Evolutionary conservation across 2,888 invertebrate genomes (phyloP), one percentile per base, ranked within the genome.

Genomic region (Euplexia lucipara): DNA sequence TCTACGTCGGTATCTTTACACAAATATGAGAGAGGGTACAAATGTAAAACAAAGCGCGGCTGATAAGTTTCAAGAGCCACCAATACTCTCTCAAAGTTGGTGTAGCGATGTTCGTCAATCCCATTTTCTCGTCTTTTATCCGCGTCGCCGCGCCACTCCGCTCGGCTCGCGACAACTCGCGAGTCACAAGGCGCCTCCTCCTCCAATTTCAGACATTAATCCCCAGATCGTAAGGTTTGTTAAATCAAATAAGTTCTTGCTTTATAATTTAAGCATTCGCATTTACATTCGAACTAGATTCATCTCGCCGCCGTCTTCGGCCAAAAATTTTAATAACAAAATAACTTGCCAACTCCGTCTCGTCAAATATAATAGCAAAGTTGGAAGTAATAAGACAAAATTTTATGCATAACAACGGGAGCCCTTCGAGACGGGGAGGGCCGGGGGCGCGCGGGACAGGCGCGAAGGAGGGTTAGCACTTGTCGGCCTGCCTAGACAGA

Each of bases 291-390:
- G 91, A 93, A 92, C 92, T 91, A 91, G 90, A 92, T 89, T 88
- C 87, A 89, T 88, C 88, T 83, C 84, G 84, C 85, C 85, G 86
- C 83, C 87, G 89, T 85, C 86, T 90, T 84, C 84, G 86, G 88
- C 91, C 93, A 92, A 93, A 94, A 94, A 94, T 95, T 94, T 95
- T 94, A 95, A 95, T 95, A 95, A 94, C 95, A 93, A 92, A 94
- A 94, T 94, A 95, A 95, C 94, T 95, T 94, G 88, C 89, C 87
- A 94, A 93, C 94, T 94, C 89, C 85, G 88, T 88, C 92, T 92
- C 92, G 93, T 94, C 94, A 93, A 92, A 94, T 94, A 94, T 95
- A 95, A 95, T 94, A 92, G 93, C 93, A 88, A 94, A 95, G 94
- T 95, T 94, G 90, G 90, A 92, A 94, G 94, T 94, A 94, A 95